A percentile compares a stretch with the other conserved stretches of the same genome.
phyloP scores from a whole-genome alignment of 2,797 vertebrate species.

The Oceanodroma leucorhoa region DNA sequence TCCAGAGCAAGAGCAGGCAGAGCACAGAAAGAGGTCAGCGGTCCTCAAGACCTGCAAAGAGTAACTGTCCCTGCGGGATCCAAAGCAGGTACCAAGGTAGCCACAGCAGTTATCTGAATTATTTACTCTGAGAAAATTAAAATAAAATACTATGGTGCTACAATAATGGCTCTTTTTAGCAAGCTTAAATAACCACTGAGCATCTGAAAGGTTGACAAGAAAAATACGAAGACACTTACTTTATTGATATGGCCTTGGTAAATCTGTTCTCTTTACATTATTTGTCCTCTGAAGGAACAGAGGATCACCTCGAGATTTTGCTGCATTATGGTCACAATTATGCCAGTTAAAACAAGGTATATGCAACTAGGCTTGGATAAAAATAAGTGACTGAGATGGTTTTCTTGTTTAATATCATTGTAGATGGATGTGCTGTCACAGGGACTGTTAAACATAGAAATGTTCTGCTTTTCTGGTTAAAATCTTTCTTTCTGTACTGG shows the following conservation, averaged over 20 bases:
- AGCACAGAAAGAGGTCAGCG: neutral
- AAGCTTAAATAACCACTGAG: neutral
- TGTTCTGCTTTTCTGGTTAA: neutral
- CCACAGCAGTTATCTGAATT: neutral
- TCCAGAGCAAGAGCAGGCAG: neutral
- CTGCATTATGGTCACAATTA: neutral
- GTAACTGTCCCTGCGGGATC: rapidly evolving
- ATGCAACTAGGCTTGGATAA: neutral
- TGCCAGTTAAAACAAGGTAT: neutral
- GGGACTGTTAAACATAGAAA: neutral
- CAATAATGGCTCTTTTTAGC: neutral
- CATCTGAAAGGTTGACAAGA: neutral
- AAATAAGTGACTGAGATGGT: neutral
- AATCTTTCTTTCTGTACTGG: neutral
- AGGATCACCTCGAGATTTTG: neutral
- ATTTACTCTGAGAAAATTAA: neutral
- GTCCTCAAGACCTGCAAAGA: neutral
- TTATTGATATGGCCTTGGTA: neutral
- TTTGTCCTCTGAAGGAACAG: neutral
- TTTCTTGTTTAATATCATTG: neutral
- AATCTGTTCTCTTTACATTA: neutral
- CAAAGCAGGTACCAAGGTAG: neutral
- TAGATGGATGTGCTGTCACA: neutral
- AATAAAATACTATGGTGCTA: neutral
- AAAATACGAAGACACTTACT: neutral